phyloP scores from a whole-genome alignment of 2,888 invertebrate species.

The Neoitamus cyanurus region DNA sequence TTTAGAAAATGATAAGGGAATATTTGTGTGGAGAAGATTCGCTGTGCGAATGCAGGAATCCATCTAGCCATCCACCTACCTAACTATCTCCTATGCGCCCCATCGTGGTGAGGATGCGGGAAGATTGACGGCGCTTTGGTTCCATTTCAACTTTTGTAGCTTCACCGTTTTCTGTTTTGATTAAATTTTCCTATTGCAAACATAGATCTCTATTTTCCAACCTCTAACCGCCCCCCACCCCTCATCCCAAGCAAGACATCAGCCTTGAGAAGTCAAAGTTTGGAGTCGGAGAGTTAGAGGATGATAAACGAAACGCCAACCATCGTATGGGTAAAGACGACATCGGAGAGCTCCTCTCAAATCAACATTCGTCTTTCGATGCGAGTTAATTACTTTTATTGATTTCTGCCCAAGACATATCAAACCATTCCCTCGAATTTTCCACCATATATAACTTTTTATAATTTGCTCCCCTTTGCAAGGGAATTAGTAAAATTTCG shows the following conservation, averaged over 20 bases:
- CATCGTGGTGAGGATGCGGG: neutral
- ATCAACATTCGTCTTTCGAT: neutral
- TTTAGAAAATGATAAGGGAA: neutral
- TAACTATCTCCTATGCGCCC: neutral
- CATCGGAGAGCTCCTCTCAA: neutral
- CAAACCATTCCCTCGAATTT: no score
- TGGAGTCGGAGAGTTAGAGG: neutral
- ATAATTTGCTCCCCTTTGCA: no score
- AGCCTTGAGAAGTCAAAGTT: neutral
- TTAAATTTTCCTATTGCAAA: constrained; percentile 17
- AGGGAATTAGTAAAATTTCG: no score
- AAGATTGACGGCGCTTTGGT: neutral
- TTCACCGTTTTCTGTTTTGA: constrained; percentile 10
- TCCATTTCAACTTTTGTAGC: constrained; percentile 1
- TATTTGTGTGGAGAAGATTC: neutral
- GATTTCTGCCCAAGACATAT: no score
- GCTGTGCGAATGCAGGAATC: neutral
- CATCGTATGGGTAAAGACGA: neutral
- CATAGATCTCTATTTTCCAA: neutral
- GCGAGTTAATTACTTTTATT: constrained; percentile 13
- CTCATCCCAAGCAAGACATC: neutral
- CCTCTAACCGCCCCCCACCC: neutral
- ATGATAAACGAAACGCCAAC: neutral
- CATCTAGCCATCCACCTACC: neutral
- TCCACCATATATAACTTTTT: no score